Evolutionary conservation across 2,888 invertebrate species (phyloP), one percentile per base, ranked within the genome.

Genomic region (Aradus depressus): DNA sequence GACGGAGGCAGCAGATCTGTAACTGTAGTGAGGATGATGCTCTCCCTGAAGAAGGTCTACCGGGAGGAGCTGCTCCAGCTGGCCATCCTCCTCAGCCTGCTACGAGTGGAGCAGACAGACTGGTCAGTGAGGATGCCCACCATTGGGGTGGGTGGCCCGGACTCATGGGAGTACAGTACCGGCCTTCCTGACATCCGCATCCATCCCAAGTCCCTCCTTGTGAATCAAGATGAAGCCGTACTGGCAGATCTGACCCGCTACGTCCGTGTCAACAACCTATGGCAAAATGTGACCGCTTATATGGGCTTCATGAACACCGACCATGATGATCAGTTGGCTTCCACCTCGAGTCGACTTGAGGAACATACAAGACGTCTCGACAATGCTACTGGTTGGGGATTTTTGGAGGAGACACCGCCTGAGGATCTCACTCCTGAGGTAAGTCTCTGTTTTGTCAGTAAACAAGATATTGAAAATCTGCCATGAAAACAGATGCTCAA

Each of bases 11-110:
- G 19, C 10, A 47, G 35, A 38, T n/a, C n/a, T n/a, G n/a, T n/a
- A n/a, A n/a, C n/a, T n/a, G n/a, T n/a, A n/a, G n/a, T n/a, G n/a
- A n/a, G n/a, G n/a, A 47, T 37, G 43, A 88, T 88, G 87, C 74
- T 87, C 70, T 81, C 82, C 62, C 70, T 85, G 62, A 88, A 88
- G 71, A 88, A 88, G 68, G 70, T 84, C 41, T 84, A 84, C 63
- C 79, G 84, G 44, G 84, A 86, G 66, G 87, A 88, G 72, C 72
- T 89, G 63, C 69, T 90, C 58, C 80, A 88, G 67, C 71, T 89
- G 60, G 83, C 90, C 60, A 67, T 92, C 66, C 75, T 90, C 60
- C 71, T 90, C 62, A 82, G 89, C 67, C 73, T 91, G 58, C 68
- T 91, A 49, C 77, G 86, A 61, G 50, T 53, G 37, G 60, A 60